These are phyloP conservation scores for Ammodytes marinus DNA, from an alignment of 2,113 vertebrate species.

Conservation along the genomic window DNA sequence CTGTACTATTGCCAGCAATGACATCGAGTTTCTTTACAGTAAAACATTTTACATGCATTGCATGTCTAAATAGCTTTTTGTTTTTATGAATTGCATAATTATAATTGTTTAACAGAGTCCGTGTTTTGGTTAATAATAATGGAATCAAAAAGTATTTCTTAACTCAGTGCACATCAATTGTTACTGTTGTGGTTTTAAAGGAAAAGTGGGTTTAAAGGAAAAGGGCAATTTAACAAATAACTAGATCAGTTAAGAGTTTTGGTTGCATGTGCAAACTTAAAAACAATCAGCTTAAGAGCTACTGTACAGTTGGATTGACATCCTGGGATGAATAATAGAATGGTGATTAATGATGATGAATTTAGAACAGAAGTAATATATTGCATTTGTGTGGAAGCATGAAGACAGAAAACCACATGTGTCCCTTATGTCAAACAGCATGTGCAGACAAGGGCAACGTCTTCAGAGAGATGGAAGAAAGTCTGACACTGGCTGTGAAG, in stretches of 20 bases:
- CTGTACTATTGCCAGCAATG: conserved; percentile 13
- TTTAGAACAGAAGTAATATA: conserved; percentile 36
- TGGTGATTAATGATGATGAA: too few species aligned
- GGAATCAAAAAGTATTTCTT: neutral
- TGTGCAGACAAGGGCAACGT: conserved; percentile 43
- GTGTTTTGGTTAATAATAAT: neutral
- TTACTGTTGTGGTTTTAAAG: conserved; percentile 2
- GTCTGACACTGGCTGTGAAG: conserved; percentile 33
- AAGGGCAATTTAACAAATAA: neutral
- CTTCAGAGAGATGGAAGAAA: conserved; percentile 13
- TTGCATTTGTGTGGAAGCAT: conserved; percentile 51
- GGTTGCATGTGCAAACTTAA: neutral
- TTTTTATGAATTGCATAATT: neutral
- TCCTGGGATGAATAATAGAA: conserved; percentile 26
- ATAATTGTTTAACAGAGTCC: neutral
- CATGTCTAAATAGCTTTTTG: neutral
- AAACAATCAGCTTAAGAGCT: conserved; percentile 25
- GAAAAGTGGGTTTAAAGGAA: neutral
- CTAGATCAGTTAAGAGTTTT: neutral
- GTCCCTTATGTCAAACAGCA: conserved; percentile 50
- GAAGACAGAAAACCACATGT: conserved; percentile 61
- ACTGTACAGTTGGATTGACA: conserved; percentile 32
- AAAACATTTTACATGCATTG: neutral
- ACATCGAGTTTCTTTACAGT: neutral
- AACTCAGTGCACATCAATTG: neutral